Evolutionary conservation across 2,113 vertebrate species (phyloP).

Genomic region (Cygnus atratus): DNA sequence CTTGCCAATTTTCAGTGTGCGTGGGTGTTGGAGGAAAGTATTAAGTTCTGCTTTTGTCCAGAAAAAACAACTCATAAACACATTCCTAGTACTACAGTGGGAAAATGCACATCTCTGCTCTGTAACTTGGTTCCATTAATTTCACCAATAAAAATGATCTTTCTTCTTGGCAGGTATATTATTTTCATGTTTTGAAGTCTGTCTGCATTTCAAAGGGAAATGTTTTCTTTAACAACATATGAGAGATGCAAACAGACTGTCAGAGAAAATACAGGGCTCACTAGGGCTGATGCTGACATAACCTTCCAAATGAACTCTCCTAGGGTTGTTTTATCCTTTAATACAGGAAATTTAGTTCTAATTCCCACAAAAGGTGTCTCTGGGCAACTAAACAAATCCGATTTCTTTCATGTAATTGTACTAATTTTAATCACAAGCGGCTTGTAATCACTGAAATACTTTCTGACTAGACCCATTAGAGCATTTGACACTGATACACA

Average conservation of each 20-base stretch:
- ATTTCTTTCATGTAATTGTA: not conserved
- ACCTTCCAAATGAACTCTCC: not conserved
- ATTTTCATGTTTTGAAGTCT: not conserved
- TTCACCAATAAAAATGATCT: not conserved
- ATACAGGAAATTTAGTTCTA: not conserved
- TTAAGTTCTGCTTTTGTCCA: not conserved
- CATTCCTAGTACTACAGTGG: not conserved
- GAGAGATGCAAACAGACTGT: not conserved
- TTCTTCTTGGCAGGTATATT: not conserved
- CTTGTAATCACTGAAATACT: not conserved
- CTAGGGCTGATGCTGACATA: not conserved
- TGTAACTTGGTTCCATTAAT: not conserved
- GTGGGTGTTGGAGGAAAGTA: not conserved
- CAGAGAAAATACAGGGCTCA: not conserved
- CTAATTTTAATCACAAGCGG: constrained; percentile 13
- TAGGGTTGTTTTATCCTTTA: not conserved
- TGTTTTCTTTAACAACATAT: not conserved
- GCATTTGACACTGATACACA: constrained; percentile 13
- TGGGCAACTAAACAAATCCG: not conserved
- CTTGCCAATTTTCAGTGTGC: not conserved
- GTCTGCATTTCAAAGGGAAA: not conserved
- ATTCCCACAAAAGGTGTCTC: not conserved
- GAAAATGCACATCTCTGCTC: not conserved
- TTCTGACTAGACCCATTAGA: constrained; percentile 6
- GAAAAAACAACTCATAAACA: not conserved